These are phyloP conservation scores for Xenopus laevis DNA, from an alignment of 2,113 vertebrate species.

Conservation along the genomic window DNA sequence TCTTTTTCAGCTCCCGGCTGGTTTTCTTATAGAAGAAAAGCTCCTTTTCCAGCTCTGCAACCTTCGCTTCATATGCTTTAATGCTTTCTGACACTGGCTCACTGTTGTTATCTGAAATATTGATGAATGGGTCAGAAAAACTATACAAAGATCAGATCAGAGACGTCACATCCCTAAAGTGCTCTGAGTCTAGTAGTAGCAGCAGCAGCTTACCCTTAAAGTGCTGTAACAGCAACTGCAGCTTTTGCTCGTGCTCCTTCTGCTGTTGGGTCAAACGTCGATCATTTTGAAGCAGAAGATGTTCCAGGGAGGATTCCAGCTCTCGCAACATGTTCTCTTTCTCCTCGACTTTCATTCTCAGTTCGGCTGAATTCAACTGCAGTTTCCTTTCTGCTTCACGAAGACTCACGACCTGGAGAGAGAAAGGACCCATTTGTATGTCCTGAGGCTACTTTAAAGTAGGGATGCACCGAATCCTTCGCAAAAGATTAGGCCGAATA, in stretches of 20 bases:
- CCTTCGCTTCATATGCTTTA: slow-evolving; percentile 66
- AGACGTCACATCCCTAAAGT: background rate
- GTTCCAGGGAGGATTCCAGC: slow-evolving; percentile 72
- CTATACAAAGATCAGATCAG: background rate
- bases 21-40: slow-evolving; percentile 89
- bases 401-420: slow-evolving; percentile 75
- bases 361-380: slow-evolving; percentile 71
- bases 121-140: background rate
- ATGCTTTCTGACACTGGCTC: slow-evolving; percentile 59
- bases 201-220: slow-evolving; percentile 67
- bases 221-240: slow-evolving; percentile 72
- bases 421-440: background rate
- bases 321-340: slow-evolving; percentile 60
- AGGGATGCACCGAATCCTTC: no score
- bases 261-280: slow-evolving; percentile 74
- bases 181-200: no score
- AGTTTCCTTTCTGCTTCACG: slow-evolving; percentile 69
- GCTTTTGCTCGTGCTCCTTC: slow-evolving; percentile 75
- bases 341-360: slow-evolving; percentile 70
- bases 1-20: slow-evolving; percentile 81
- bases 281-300: slow-evolving; percentile 72
- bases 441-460: no score
- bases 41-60: slow-evolving; percentile 83
- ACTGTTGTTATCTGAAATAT: slow-evolving; percentile 65
- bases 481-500: no score